Evolutionary conservation across 2,113 vertebrate species (phyloP).

Genomic region (Caranx melampygus): DNA sequence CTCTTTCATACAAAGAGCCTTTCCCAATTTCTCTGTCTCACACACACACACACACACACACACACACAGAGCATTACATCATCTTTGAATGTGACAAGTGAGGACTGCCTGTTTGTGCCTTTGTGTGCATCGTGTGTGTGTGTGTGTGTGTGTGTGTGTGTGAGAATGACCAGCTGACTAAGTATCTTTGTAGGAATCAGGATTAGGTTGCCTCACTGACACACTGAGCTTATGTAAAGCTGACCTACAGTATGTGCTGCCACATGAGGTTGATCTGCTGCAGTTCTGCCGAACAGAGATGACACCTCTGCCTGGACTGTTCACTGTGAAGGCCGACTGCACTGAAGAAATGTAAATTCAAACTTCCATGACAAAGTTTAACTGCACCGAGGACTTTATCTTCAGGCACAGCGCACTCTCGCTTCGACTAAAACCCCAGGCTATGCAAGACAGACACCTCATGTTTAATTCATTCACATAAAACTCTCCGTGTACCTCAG

Average conservation of each 20-base stretch:
- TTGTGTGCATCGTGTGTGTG: not conserved
- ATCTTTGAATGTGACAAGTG: constrained; percentile 39
- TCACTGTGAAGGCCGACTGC: not conserved
- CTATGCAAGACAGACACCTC: not conserved
- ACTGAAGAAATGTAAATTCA: not conserved
- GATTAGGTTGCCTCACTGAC: constrained; percentile 57
- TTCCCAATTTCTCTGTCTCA: constrained; percentile 24
- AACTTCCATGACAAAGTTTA: not conserved
- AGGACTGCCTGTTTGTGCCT: constrained; percentile 14
- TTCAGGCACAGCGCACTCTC: not conserved
- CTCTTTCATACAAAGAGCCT: constrained; percentile 45
- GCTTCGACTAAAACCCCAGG: not conserved
- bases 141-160: not conserved
- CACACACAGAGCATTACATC: constrained; percentile 39
- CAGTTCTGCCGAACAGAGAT: constrained; percentile 3
- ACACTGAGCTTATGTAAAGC: constrained; percentile 60
- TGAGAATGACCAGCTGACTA: constrained; percentile 25
- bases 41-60: constrained; percentile 8
- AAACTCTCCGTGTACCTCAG: not conserved
- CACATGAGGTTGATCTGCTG: constrained; percentile 16
- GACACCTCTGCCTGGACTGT: constrained; percentile 1
- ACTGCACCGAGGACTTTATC: not conserved
- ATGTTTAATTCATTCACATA: not conserved
- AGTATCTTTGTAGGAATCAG: constrained; percentile 59
- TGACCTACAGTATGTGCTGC: constrained; percentile 40